Evolutionary conservation across 2,797 vertebrate species (phyloP).

Genomic region (Novumbra hubbsi): DNA sequence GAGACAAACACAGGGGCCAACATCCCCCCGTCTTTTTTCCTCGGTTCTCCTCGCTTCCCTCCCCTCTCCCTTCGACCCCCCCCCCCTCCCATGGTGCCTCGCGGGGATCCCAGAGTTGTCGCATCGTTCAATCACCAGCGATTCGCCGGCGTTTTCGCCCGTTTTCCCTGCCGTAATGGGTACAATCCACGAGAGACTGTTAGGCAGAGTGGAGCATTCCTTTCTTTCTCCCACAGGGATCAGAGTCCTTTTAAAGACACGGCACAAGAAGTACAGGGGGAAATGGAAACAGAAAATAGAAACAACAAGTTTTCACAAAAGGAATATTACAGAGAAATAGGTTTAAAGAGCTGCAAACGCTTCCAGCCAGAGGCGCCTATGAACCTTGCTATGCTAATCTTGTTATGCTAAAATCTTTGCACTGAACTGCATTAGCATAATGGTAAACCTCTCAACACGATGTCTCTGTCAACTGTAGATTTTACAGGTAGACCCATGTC

Average conservation of each 20-base stretch:
- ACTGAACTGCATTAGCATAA: neutral
- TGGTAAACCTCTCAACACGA: neutral
- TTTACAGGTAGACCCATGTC: neutral
- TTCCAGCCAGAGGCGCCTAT: neutral
- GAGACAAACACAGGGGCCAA: constrained; percentile 39
- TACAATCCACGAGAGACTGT: constrained; percentile 51
- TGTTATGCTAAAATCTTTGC: neutral
- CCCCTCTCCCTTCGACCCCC: neutral
- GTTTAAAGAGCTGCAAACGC: neutral
- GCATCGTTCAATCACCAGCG: constrained; percentile 43
- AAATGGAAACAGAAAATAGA: constrained; percentile 1
- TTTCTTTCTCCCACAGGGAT: constrained; percentile 15
- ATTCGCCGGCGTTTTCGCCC: constrained; percentile 36
- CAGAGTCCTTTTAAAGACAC: constrained; percentile 29
- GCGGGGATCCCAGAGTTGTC: constrained; percentile 39
- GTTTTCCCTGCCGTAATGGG: constrained; percentile 58
- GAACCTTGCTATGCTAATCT: neutral
- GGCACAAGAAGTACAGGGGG: constrained; percentile 11
- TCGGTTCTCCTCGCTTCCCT: neutral
- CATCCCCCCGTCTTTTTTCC: neutral
- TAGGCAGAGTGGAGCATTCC: constrained; percentile 3
- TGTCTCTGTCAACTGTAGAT: neutral
- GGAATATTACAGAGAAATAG: neutral
- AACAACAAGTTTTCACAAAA: constrained; percentile 21
- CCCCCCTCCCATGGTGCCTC: constrained; percentile 12